phyloP scores from a whole-genome alignment of 2,888 invertebrate species.

The Omphaloscelis lunosa region DNA sequence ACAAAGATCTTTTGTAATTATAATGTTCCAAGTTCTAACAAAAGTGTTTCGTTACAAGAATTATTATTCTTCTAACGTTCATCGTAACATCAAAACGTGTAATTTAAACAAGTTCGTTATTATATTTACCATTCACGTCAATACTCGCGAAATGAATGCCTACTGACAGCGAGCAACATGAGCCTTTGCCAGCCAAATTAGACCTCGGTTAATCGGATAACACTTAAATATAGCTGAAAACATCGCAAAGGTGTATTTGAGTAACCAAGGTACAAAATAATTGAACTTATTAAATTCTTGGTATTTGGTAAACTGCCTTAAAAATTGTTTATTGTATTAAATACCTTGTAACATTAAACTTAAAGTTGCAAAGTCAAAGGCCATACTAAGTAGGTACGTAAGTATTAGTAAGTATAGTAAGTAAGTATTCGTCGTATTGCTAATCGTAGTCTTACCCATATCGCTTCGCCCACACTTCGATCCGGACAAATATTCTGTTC shows the following conservation, averaged over 20 bases:
- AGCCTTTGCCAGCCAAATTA: constrained; percentile 63
- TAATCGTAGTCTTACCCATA: constrained; percentile 56
- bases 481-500: constrained; percentile 52
- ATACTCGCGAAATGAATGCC: constrained; percentile 58
- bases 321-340: background rate
- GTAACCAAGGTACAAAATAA: constrained; percentile 53
- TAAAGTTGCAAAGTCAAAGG: constrained; percentile 35
- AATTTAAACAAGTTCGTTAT: constrained; percentile 60
- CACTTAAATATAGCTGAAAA: constrained; percentile 47
- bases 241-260: constrained; percentile 60
- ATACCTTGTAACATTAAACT: background rate
- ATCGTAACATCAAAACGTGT: constrained; percentile 50
- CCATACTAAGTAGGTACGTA: background rate
- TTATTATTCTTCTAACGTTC: too few species aligned
- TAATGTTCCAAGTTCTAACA: constrained; percentile 42
- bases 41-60: constrained; percentile 57
- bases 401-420: too few species aligned
- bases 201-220: constrained; percentile 59
- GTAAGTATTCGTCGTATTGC: constrained; percentile 38
- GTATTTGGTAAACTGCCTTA: constrained; percentile 32
- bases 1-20: constrained; percentile 61
- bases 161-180: constrained; percentile 64
- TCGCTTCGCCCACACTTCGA: constrained; percentile 46
- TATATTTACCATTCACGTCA: constrained; percentile 63
- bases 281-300: constrained; percentile 33